Evolutionary conservation across 92 coral and sea anemone genomes (phyloP).

Genomic region (Hydrozoanthus gracilis): DNA sequence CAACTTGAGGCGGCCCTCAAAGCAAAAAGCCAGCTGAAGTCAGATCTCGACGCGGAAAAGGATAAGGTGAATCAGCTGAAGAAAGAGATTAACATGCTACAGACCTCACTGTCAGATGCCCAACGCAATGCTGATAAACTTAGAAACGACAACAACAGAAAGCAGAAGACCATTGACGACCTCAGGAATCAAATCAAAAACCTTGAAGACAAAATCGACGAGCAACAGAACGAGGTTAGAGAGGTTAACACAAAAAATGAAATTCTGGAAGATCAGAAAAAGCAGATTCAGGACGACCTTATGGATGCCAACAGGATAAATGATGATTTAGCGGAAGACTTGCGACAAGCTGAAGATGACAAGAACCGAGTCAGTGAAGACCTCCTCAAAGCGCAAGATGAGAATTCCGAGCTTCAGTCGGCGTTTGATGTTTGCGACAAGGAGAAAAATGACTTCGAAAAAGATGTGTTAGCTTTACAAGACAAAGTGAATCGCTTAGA

Average conservation of each 20-base stretch:
- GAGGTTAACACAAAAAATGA: constrained; percentile 90
- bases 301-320: constrained; percentile 87
- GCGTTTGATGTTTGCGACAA: constrained; percentile 82
- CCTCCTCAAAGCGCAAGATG: constrained; percentile 74
- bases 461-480: constrained; percentile 77
- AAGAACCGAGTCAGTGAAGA: constrained; percentile 82
- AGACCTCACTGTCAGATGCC: constrained; percentile 83
- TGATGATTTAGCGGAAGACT: constrained; percentile 84
- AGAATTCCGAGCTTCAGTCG: constrained; percentile 86
- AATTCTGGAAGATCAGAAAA: constrained; percentile 96
- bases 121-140: constrained; percentile 83
- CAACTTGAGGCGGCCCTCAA: constrained; percentile 83
- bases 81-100: constrained; percentile 80
- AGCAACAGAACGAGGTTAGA: constrained; percentile 84
- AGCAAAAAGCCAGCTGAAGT: constrained; percentile 81
- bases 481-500: constrained; percentile 85
- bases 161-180: constrained; percentile 93
- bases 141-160: constrained; percentile 88
- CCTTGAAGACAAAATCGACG: constrained; percentile 86
- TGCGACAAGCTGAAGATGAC: constrained; percentile 76
- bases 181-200: constrained; percentile 84
- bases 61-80: constrained; percentile 84
- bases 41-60: constrained; percentile 90
- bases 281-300: constrained; percentile 88
- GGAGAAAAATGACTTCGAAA: constrained; percentile 87